phyloP scores from a whole-genome alignment of 2,113 vertebrate species.

The Prunella himalayana region DNA sequence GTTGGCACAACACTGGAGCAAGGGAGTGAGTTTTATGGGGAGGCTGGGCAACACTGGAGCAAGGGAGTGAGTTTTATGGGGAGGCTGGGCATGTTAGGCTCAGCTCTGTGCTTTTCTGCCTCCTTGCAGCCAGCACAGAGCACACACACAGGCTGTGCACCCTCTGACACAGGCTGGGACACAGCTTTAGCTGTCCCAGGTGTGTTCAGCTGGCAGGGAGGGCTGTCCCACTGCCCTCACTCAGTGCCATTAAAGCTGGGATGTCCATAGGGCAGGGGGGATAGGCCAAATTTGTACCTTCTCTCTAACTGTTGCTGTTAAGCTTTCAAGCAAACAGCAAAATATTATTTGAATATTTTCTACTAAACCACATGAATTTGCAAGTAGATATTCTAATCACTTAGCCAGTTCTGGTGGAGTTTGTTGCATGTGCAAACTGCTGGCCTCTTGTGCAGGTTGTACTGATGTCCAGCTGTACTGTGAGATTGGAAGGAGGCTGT shows the following conservation, averaged over 20 bases:
- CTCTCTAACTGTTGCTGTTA: background rate
- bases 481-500: background rate
- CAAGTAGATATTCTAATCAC: background rate
- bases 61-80: background rate
- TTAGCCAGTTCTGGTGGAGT: background rate
- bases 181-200: background rate
- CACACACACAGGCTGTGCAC: fast-evolving
- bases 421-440: background rate
- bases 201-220: background rate
- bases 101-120: background rate
- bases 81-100: background rate
- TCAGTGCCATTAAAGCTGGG: background rate
- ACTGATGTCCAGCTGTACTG: background rate
- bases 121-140: background rate
- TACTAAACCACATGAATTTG: background rate
- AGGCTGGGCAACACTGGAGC: background rate
- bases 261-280: background rate
- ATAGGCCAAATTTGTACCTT: background rate
- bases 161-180: fast-evolving
- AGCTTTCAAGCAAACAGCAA: background rate
- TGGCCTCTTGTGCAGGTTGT: background rate
- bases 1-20: background rate
- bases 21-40: background rate
- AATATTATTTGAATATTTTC: background rate
- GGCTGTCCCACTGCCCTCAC: background rate